Evolutionary conservation across 2,888 invertebrate species (phyloP).

Genomic region (Leptopilina drosophilae): DNA sequence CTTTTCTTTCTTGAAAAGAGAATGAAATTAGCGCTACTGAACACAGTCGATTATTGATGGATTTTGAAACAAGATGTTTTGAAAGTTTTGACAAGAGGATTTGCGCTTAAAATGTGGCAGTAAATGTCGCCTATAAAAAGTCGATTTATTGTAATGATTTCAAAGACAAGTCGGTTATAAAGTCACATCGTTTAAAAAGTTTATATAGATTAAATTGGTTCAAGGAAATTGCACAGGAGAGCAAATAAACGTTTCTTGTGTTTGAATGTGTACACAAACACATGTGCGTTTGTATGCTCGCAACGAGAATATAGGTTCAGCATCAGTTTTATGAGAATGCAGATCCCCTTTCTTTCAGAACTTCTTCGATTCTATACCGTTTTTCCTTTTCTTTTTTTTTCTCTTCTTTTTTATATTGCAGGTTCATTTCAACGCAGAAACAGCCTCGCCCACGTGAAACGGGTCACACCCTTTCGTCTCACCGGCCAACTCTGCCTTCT

Average conservation of each 20-base stretch:
- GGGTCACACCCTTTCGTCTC: conserved; percentile 69
- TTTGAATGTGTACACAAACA: not conserved
- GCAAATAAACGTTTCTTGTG: conserved; percentile 1
- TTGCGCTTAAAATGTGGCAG: not conserved
- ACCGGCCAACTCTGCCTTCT: conserved; percentile 58
- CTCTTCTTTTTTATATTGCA: conserved; percentile 7
- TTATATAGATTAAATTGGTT: conserved; percentile 23
- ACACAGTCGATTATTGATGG: no score
- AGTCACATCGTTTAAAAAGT: conserved; percentile 12
- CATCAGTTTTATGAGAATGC: conserved; percentile 35
- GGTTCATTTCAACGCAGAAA: conserved; percentile 45
- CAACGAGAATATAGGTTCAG: conserved; percentile 1
- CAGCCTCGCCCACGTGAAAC: conserved; percentile 67
- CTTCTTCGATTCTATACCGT: conserved; percentile 47
- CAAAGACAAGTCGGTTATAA: not conserved
- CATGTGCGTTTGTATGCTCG: not conserved
- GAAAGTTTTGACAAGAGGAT: not conserved
- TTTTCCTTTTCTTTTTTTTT: conserved; percentile 42
- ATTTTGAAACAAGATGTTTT: not conserved
- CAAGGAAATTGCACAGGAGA: not conserved
- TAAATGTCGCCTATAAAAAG: not conserved
- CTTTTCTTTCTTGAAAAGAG: not conserved
- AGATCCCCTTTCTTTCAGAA: conserved; percentile 42
- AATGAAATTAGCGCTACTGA: not conserved
- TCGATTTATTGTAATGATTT: conserved; percentile 12